A percentile compares a stretch with the other conserved stretches of the same genome.
Conservation (phyloP, 2,888 invertebrate genomes). For the Pristionchus maxplancki region DNA sequence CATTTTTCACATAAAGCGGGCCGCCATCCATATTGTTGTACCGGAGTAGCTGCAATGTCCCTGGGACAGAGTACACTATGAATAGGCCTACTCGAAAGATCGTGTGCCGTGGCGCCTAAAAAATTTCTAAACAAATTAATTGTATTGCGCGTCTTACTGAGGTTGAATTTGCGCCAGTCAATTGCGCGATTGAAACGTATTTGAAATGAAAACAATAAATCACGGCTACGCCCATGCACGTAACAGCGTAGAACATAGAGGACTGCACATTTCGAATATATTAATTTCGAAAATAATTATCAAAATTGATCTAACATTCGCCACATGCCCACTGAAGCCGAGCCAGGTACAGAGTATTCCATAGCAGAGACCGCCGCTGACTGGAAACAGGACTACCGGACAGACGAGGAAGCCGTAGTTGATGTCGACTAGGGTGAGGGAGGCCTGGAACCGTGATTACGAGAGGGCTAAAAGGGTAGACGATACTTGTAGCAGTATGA, state of each 20-base stretch:
- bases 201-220: not conserved
- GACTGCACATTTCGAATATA: not conserved
- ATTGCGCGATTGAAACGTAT: not conserved
- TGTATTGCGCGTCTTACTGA: not conserved
- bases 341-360: not conserved
- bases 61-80: not conserved
- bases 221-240: not conserved
- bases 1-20: not conserved
- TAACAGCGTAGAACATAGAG: not conserved
- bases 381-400: not conserved
- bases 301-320: not conserved
- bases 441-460: not conserved
- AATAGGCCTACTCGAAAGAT: not conserved
- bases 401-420: not conserved
- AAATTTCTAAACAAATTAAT: not conserved
- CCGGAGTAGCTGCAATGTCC: not conserved
- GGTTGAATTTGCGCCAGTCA: not conserved
- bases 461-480: not conserved
- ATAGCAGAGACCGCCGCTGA: not conserved
- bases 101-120: not conserved
- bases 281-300: not conserved
- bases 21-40: not conserved
- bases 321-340: not conserved
- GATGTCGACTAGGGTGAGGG: not conserved
- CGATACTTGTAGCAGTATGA: not conserved